Evolutionary conservation across 64 coral and sea anemone species (phyloP), one percentile per base, ranked within the genome.

Genomic region (Acropora yongei): DNA sequence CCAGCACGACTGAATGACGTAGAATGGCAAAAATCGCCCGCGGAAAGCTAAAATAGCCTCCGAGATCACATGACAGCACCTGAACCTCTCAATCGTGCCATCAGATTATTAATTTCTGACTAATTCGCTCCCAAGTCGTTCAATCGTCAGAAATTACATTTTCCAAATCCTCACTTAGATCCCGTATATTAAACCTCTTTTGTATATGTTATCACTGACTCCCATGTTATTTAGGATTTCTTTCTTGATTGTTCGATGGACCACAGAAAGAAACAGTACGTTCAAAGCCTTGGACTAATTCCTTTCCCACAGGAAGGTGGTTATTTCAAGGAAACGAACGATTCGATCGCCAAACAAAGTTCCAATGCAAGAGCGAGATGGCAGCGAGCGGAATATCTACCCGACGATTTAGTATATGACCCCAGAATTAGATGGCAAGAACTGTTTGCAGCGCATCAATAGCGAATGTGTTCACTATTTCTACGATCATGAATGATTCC

Each of bases 381-480:
- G 95, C 4, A 60, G 49, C 16, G 76, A 76, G 13, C 87, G 89
- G 51, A 79, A 57, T 75, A 1, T 91, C 41, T 94, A 82, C 5
- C 92, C 89, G 3, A 58, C 77, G 1, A 98, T 98, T 89, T 92
- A 92, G 13, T 98, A 76, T 40, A 80, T 98, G 83, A 88, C 90
- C 18, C 50, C 79, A 17, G 96, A 98, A 20, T 47, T 80, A 46
- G 86, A 80, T 5, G 89, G 93, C 47, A 94, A 66, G 55, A 95
- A 98, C 77, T 98, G 80, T 51, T 75, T 95, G 44, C 43, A 92
- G 18, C 12, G 39, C 11, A 92, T 94, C 40, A 84, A 89, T 20
- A 98, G 92, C 16, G 96, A 92, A n/a, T 74, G 78, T 16, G 40
- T 80, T 16, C 86, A 92, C 74, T 86, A 81, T 17, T 98, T 94